Conservation (phyloP, 2,113 vertebrate species). For the Gallinago media region DNA sequence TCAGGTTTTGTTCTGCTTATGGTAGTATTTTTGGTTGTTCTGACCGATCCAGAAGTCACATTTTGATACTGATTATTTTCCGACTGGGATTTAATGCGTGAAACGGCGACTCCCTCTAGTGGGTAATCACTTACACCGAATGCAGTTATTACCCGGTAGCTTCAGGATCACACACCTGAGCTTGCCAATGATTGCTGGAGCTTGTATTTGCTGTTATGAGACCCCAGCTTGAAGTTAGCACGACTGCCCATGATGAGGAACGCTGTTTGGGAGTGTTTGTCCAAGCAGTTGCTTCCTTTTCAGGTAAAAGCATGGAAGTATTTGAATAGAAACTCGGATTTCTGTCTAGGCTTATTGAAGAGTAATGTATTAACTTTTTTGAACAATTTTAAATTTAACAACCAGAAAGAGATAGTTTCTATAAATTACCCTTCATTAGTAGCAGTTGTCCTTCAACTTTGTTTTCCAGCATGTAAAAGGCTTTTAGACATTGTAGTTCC, state of each 20-base stretch:
- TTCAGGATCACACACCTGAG: background rate
- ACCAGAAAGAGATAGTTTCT: background rate
- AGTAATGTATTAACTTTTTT: background rate
- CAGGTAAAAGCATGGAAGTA: background rate
- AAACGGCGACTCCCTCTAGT: background rate
- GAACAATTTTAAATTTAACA: background rate
- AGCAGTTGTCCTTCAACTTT: background rate
- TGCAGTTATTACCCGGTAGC: background rate
- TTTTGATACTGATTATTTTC: background rate
- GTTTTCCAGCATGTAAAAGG: background rate
- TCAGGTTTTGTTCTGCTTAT: background rate
- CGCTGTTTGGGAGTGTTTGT: background rate
- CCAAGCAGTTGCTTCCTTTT: background rate
- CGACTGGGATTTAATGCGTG: background rate
- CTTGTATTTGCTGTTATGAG: background rate
- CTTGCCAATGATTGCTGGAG: background rate
- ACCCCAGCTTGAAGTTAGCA: background rate
- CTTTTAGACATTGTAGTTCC: background rate
- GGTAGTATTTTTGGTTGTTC: background rate
- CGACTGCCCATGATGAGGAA: background rate
- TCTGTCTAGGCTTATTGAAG: background rate
- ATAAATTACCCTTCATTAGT: background rate
- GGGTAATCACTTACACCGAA: background rate
- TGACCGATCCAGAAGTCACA: background rate
- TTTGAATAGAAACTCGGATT: background rate